Percentiles rank a stretch among this genome's conserved stretches.
Evolutionary conservation across 2,888 invertebrate species (phyloP).

Genomic region (Cephus sareptanus): DNA sequence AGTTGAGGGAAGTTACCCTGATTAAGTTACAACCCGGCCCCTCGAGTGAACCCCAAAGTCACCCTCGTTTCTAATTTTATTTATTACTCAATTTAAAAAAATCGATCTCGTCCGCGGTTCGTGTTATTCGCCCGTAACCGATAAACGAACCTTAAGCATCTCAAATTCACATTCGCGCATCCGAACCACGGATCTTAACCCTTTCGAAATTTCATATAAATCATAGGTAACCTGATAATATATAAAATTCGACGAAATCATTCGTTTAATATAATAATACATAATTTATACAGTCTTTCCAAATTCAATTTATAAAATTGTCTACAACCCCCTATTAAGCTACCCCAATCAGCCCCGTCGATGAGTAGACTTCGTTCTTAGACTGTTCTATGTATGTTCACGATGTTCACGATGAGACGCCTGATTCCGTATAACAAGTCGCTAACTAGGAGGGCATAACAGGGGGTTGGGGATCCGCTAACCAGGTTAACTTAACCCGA

Average conservation of each 20-base stretch:
- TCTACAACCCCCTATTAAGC: background rate
- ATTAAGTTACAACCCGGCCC: constrained; percentile 56
- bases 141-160: constrained; percentile 28
- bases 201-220: background rate
- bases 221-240: background rate
- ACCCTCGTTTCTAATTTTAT: constrained; percentile 62
- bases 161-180: background rate
- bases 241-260: background rate
- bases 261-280: background rate
- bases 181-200: background rate
- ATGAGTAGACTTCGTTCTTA: background rate
- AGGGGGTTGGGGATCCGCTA: constrained; percentile 43
- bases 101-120: constrained; percentile 48
- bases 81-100: constrained; percentile 64
- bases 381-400: background rate
- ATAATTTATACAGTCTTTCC: background rate
- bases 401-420: constrained; percentile 13
- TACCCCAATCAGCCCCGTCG: background rate
- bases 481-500: constrained; percentile 60
- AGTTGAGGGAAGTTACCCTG: constrained; percentile 59
- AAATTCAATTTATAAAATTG: background rate
- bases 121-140: constrained; percentile 35
- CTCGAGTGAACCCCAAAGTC: constrained; percentile 37
- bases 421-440: constrained; percentile 47
- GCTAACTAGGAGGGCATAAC: constrained; percentile 50